A percentile compares a stretch with the other conserved stretches of the same genome.
Evolutionary conservation across 1,140 invertebrate species (phyloP).

Genomic region (Meloidogyne hapla): DNA sequence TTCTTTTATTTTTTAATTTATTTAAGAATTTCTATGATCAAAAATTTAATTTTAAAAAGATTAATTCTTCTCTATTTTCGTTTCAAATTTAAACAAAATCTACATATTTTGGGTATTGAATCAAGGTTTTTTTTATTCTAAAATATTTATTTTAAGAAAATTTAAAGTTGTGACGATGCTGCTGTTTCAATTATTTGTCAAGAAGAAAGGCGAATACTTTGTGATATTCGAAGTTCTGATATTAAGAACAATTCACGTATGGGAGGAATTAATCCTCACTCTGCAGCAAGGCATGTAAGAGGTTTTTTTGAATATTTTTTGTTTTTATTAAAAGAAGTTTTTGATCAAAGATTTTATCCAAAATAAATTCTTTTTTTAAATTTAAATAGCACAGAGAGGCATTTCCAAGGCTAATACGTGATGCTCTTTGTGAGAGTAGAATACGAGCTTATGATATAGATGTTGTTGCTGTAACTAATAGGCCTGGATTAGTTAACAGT

Average conservation of each 20-base stretch:
- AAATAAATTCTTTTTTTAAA: not conserved
- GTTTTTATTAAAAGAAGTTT: not conserved
- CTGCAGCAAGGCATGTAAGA: constrained; percentile 18
- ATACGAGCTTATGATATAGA: constrained; percentile 16
- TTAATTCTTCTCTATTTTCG: not conserved
- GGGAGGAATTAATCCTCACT: constrained; percentile 8
- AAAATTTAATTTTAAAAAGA: not conserved
- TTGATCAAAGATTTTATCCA: not conserved
- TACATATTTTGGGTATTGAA: constrained; percentile 24
- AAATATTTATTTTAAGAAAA: not conserved
- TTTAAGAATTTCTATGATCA: not conserved
- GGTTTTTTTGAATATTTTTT: not conserved
- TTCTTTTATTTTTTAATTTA: too few species aligned
- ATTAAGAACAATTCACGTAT: not conserved
- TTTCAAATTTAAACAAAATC: not conserved
- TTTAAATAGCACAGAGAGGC: constrained; percentile 13
- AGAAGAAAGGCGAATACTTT: not conserved
- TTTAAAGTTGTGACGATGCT: constrained; percentile 22
- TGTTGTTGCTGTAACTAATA: constrained; percentile 19
- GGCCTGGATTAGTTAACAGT: constrained; percentile 12
- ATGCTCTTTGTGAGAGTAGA: not conserved
- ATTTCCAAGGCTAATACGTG: not conserved
- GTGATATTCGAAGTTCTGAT: constrained; percentile 18
- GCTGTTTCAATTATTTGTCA: constrained; percentile 19
- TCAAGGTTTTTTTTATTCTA: constrained; percentile 5